phyloP scores from a whole-genome alignment of 2,888 invertebrate genomes.

The Melanotus villosus region DNA sequence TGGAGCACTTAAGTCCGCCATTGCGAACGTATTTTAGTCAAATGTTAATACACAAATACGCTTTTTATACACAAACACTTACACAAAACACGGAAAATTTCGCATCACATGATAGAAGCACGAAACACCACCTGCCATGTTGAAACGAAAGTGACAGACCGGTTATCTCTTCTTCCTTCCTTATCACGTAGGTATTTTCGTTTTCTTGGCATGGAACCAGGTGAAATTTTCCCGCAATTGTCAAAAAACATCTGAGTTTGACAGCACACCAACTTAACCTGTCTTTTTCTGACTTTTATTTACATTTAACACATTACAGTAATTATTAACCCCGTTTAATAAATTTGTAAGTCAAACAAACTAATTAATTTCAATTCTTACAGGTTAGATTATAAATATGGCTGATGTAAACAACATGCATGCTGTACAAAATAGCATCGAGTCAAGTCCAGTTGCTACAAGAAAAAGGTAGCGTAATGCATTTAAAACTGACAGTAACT shows the following conservation, averaged over 20 bases:
- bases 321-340: too few species aligned
- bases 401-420: too few species aligned
- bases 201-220: constrained; percentile 35
- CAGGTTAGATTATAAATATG: too few species aligned
- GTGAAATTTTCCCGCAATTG: constrained; percentile 27
- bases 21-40: constrained; percentile 61
- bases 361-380: too few species aligned
- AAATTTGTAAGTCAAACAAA: too few species aligned
- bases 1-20: constrained; percentile 90
- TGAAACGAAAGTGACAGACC: constrained; percentile 60
- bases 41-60: constrained; percentile 61
- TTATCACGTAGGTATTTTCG: constrained; percentile 44
- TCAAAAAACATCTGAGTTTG: constrained; percentile 29
- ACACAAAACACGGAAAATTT: constrained; percentile 69
- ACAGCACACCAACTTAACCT: constrained; percentile 33
- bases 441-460: neutral
- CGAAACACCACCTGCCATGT: constrained; percentile 73
- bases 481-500: neutral
- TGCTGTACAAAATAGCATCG: too few species aligned
- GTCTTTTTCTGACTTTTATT: neutral
- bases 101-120: constrained; percentile 83
- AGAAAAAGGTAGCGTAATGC: neutral
- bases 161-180: constrained; percentile 54
- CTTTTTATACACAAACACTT: constrained; percentile 61
- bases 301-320: too few species aligned